These are phyloP conservation scores for Calidris pugnax DNA, from an alignment of 2,113 vertebrate genomes.

Conservation along the genomic window DNA sequence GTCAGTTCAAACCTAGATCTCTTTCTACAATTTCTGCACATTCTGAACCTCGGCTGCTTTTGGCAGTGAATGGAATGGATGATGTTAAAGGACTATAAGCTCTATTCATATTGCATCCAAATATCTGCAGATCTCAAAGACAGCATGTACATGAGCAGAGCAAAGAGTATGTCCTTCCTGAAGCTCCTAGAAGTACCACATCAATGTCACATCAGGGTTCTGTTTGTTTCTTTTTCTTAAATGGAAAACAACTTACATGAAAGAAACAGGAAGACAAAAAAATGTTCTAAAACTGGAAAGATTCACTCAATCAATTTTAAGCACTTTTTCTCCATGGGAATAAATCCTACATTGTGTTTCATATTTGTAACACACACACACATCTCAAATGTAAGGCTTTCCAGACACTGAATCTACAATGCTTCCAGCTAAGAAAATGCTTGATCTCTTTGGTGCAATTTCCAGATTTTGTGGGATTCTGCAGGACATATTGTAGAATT, in stretches of 20 bases:
- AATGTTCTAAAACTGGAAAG: background rate
- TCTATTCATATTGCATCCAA: background rate
- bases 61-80: background rate
- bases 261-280: background rate
- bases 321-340: background rate
- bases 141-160: background rate
- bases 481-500: background rate
- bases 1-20: background rate
- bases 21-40: background rate
- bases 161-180: background rate
- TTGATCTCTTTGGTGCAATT: background rate
- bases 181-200: background rate
- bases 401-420: background rate
- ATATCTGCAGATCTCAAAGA: background rate
- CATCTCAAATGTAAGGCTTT: background rate
- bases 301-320: conserved; percentile 18
- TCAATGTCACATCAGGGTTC: background rate
- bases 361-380: background rate
- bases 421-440: background rate
- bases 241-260: background rate
- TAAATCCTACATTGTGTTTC: background rate
- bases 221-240: background rate
- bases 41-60: background rate
- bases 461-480: conserved; percentile 14
- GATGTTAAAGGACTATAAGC: background rate